These are phyloP conservation scores for Calonectris borealis DNA, from an alignment of 2,113 vertebrate species.

Conservation along the genomic window DNA sequence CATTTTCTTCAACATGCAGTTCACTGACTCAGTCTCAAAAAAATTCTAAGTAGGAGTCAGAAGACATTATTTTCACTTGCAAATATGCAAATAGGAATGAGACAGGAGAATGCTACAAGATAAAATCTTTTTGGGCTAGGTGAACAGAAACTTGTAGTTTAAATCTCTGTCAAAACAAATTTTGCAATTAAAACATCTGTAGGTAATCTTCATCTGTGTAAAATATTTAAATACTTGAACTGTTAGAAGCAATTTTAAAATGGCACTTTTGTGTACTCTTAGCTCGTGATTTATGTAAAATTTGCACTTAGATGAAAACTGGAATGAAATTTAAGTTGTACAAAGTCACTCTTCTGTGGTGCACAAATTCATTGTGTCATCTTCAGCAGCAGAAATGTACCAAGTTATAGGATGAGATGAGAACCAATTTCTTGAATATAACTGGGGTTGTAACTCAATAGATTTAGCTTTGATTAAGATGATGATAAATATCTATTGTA, in stretches of 20 bases:
- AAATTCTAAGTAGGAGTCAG: constrained; percentile 28
- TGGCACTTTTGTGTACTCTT: not conserved
- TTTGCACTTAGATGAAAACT: not conserved
- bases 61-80: constrained; percentile 37
- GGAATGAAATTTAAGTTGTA: not conserved
- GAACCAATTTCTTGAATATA: not conserved
- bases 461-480: not conserved
- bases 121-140: not conserved
- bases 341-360: not conserved
- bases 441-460: not conserved
- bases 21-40: constrained; percentile 20
- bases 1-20: constrained; percentile 12
- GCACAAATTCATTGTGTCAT: not conserved
- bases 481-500: not conserved
- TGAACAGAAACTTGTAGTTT: constrained; percentile 2
- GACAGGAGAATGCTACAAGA: not conserved
- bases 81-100: constrained; percentile 25
- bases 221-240: not conserved
- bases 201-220: not conserved
- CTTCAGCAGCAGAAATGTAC: not conserved
- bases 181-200: constrained; percentile 11
- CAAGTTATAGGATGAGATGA: not conserved
- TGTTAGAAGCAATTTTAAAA: not conserved
- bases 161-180: constrained; percentile 6
- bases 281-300: not conserved